Base-by-base conservation (phyloP, 2,888 invertebrate genomes). In the Periphyllus acericola region DNA sequence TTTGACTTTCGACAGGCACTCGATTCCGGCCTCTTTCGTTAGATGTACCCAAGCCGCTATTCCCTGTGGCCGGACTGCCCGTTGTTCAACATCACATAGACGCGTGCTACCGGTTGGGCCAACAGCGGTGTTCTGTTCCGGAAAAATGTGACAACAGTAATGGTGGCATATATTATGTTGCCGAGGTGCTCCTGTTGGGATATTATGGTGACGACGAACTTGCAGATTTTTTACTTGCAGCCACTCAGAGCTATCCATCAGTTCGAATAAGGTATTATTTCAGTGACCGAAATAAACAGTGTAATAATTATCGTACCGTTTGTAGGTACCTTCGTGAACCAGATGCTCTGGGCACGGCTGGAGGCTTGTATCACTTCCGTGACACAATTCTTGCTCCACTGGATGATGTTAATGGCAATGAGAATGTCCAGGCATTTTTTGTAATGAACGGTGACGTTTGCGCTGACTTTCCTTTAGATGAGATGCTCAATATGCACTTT, bases 371-470 rank as follows among this genome's bases (percentile, higher is more conserved):
- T 92, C 98, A 99, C 92, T 99, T 99, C 92, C 94, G 99, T 55
- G 99, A 99, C 92, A 98, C 98, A 92, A 97, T 99, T 89, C 93
- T 97, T 60, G 95, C 95, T 1, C 84, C 84, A 19, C 11, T 84
- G 40, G 25, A n/a, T 11, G 40, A 68, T 8, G 96, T 40, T 11
- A 29, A 34, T 40, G 25, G 46, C 21, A 40, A 34, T 55, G n/a
- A 34, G 11, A 5, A 25, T 32, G 93, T 98, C 0, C 94, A 95
- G 76, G 96, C 95, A 0, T 97, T 99, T 92, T 98, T 99, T 92
- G 94, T 99, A 9, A 94, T 99, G 90, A 99, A 99, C 91, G 98
- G 99, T 0, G 99, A 99, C 92, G 98, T 99, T 0, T 99, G 99
- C 91, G 96, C 98, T 0, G 98, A 99, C 92, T 98, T 99, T 91